Evolutionary conservation across 2,113 vertebrate genomes (phyloP), one percentile per base, ranked within the genome.

Genomic region (Acrocephalus arundinaceus): DNA sequence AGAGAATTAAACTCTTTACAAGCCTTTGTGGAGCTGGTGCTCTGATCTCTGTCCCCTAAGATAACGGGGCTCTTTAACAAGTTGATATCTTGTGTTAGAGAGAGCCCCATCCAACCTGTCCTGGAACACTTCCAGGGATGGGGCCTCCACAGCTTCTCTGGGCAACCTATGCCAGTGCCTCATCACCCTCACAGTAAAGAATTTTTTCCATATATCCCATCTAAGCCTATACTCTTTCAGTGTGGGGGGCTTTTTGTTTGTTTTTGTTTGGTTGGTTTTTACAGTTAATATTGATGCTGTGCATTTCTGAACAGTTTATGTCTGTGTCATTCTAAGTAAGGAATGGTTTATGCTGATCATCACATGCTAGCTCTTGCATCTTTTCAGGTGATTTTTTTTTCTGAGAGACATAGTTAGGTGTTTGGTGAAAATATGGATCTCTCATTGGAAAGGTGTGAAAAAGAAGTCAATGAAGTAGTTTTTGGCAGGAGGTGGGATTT

Each of bases 141-240:
- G 31, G 37, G 7, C 15, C 33, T 89, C 59, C 33, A 33, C 45
- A 66, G 12, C 37, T 66, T 45, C 18, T 66, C 33, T 66, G 59
- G 31, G 37, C 14, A 5, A 27, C 17, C 31, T 45, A 31, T 58
- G 37, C 37, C 59, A 37, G 37, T 52, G 23, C 33, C 19, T 52
- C 0, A 0, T n/a, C 27, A 28, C 33, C 33, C 19, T 67, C 33
- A 52, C 23, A 51, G 13, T 58, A 28, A 66, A 66, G 15, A 58
- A 7, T 48, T 33, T 66, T 57, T 73, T 35, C 25, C 4, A 9
- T 59, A 11, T 74, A 67, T 39, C 18, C 20, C 5, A 4, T 33
- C 52, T 66, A 51, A 58, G 8, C 18, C 27, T 61, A 15, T 6
- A 15, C 5, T 70, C 10, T 52, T 73, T 37, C 15, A 73, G 27